Conservation (phyloP, 2,113 vertebrate species). For the Aegypius monachus region DNA sequence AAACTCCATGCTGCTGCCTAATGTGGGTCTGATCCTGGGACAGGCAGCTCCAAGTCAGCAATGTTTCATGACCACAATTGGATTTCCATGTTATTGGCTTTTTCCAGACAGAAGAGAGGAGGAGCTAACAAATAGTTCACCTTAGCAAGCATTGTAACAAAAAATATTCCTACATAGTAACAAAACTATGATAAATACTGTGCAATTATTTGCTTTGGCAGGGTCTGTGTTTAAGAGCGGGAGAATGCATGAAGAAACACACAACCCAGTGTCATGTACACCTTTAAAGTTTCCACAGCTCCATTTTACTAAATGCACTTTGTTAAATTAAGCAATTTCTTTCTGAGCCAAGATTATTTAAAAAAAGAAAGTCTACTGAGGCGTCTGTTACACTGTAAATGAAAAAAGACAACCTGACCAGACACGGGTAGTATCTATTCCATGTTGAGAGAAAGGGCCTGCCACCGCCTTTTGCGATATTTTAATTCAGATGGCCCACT, state of each 20-base stretch:
- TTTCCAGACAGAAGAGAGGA: constrained; percentile 2
- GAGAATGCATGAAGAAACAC: constrained; percentile 59
- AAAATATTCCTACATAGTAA: constrained; percentile 52
- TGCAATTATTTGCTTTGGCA: constrained; percentile 64
- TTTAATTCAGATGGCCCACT: neutral
- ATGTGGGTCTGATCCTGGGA: neutral
- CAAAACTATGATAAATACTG: constrained; percentile 61
- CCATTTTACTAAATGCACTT: constrained; percentile 17
- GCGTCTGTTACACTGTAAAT: constrained; percentile 10
- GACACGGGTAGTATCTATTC: neutral
- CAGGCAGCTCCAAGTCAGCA: neutral
- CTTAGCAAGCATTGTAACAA: neutral
- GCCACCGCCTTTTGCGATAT: neutral
- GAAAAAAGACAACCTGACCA: neutral
- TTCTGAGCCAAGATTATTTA: neutral
- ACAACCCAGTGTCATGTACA: constrained; percentile 36
- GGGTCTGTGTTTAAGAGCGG: constrained; percentile 21
- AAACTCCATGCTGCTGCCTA: neutral
- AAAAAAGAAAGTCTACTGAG: neutral
- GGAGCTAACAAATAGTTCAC: constrained; percentile 15
- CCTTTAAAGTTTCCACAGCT: constrained; percentile 40
- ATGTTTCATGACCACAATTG: neutral
- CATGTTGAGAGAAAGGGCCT: neutral
- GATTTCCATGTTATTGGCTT: constrained; percentile 1
- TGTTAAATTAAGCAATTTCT: constrained; percentile 27